These are phyloP conservation scores for cat (Felis catus) DNA, from an alignment of 2,113 vertebrate genomes.

Conservation along the genomic window F.catus_Fca126_mat1.0 CM031415.1:68630501-68631000, in stretches of 20 bases:
- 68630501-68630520: neutral
- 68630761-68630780: neutral
- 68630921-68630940: constrained; percentile 26
- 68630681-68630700: neutral
- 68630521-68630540: neutral
- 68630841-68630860: constrained; percentile 26
- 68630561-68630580: neutral
- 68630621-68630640: neutral
- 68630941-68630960: neutral
- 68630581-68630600: neutral
- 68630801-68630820: neutral
- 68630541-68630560: neutral
- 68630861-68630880: neutral
- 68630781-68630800: neutral
- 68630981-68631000: neutral
- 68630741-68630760: constrained; percentile 27
- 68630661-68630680: neutral
- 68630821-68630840: constrained; percentile 12
- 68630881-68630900: neutral
- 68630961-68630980: neutral
- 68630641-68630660: neutral
- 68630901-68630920: constrained; percentile 8
- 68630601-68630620: neutral
- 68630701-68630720: neutral
- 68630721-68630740: neutral